Percentiles rank a stretch among this genome's conserved stretches.
These are phyloP conservation scores for Nemapogon koenigi DNA, from an alignment of 2,888 invertebrate genomes.

Conservation along the genomic window DNA sequence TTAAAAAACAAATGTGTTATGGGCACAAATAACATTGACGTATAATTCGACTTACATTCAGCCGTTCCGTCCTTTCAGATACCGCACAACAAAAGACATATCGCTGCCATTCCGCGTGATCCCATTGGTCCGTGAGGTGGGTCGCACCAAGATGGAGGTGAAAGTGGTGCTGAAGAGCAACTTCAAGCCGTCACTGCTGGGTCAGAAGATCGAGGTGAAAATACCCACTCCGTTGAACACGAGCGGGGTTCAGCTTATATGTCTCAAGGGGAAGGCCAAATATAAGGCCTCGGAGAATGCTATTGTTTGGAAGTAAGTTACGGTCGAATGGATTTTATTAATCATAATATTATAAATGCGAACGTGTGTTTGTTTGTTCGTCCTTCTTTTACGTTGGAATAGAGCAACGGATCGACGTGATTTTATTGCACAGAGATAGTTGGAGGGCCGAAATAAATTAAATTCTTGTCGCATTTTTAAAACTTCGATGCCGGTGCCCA, in stretches of 20 bases:
- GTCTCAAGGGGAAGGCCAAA: conserved; percentile 98
- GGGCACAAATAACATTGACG: not conserved
- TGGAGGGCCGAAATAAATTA: no score
- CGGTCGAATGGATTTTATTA: no score
- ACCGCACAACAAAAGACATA: conserved; percentile 99
- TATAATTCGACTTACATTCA: not conserved
- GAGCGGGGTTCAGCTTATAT: conserved; percentile 97
- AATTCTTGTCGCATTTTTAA: no score
- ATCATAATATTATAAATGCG: no score
- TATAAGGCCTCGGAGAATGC: conserved; percentile 99
- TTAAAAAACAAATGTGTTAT: no score
- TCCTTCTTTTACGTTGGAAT: no score
- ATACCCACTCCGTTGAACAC: conserved; percentile 99
- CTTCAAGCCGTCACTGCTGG: conserved; percentile 96
- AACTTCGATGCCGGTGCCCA: no score
- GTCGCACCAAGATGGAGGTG: conserved; percentile 99
- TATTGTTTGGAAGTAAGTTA: conserved; percentile 89
- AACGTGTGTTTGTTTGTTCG: no score
- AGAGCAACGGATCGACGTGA: no score
- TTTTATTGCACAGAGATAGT: no score
- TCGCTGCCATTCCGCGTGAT: conserved; percentile 99
- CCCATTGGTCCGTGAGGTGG: conserved; percentile 96
- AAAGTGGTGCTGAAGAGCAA: conserved; percentile 99
- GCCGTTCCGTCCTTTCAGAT: conserved; percentile 66
- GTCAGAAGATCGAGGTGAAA: conserved; percentile 99